phyloP scores from a whole-genome alignment of 2,113 vertebrate species.

The Aythya baeri region DNA sequence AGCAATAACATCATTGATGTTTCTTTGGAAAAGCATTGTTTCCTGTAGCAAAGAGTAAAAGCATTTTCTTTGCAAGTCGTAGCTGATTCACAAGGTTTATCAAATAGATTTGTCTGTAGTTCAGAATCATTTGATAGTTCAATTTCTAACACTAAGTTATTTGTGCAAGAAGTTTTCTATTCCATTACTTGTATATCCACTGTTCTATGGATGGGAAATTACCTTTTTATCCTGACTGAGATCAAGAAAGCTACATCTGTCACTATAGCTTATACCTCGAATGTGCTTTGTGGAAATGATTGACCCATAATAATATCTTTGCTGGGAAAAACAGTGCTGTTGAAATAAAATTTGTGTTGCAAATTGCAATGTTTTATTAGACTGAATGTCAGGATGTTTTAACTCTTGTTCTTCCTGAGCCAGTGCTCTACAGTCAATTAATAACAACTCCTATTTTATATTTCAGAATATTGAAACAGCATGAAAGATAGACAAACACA shows the following conservation, averaged over 20 bases:
- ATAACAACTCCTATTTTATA: neutral
- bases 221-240: constrained; percentile 71
- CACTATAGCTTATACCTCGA: constrained; percentile 48
- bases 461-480: neutral
- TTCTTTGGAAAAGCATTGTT: constrained; percentile 40
- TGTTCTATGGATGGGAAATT: constrained; percentile 74
- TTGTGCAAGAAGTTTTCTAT: constrained; percentile 77
- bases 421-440: neutral
- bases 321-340: constrained; percentile 65
- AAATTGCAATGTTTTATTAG: constrained; percentile 57
- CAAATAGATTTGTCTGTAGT: constrained; percentile 76
- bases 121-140: constrained; percentile 78
- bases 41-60: constrained; percentile 62
- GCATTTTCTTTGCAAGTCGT: constrained; percentile 57
- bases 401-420: constrained; percentile 44
- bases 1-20: constrained; percentile 21
- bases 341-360: constrained; percentile 58
- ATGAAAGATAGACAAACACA: neutral
- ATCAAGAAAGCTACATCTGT: constrained; percentile 69
- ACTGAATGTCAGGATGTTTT: constrained; percentile 13
- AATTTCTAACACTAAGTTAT: constrained; percentile 76
- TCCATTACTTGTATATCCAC: constrained; percentile 66
- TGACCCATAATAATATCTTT: constrained; percentile 74
- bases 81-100: constrained; percentile 73
- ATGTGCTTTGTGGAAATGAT: constrained; percentile 71